phyloP scores from a whole-genome alignment of 1,140 invertebrate species.

The Limonius californicus region DNA sequence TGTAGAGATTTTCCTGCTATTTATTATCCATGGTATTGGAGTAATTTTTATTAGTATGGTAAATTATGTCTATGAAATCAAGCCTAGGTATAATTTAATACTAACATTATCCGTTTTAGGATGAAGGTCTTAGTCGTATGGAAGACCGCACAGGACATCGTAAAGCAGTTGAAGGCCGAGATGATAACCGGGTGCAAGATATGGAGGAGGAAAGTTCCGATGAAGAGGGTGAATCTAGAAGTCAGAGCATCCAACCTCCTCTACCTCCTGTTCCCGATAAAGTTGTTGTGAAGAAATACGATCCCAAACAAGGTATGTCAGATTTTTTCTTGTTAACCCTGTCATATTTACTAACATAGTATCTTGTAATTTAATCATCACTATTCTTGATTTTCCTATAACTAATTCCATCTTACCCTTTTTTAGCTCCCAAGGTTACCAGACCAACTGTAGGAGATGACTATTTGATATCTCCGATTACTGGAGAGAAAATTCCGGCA shows the following conservation, averaged over 20 bases:
- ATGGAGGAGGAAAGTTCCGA: constrained; percentile 87
- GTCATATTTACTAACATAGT: no score
- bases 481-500: constrained; percentile 94
- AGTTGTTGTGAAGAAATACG: constrained; percentile 95
- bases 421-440: constrained; percentile 54
- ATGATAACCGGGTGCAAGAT: constrained; percentile 66
- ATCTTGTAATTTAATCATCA: no score
- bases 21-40: neutral
- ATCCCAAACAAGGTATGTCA: constrained; percentile 79
- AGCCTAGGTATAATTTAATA: no score
- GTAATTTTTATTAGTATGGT: neutral
- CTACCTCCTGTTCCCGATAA: constrained; percentile 88
- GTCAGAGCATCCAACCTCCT: constrained; percentile 48
- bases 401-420: no score
- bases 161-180: constrained; percentile 26
- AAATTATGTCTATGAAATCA: no score
- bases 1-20: no score
- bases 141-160: constrained; percentile 56
- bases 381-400: no score
- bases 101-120: constrained; percentile 50
- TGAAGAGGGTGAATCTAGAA: constrained; percentile 61
- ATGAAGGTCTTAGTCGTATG: constrained; percentile 64
- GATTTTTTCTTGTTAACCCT: neutral
- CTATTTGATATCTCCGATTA: constrained; percentile 96
- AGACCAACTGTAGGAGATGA: constrained; percentile 69